A percentile compares a stretch with the other conserved stretches of the same genome.
phyloP scores from a whole-genome alignment of 2,888 invertebrate species.

The Mimumesa dahlbomi region DNA sequence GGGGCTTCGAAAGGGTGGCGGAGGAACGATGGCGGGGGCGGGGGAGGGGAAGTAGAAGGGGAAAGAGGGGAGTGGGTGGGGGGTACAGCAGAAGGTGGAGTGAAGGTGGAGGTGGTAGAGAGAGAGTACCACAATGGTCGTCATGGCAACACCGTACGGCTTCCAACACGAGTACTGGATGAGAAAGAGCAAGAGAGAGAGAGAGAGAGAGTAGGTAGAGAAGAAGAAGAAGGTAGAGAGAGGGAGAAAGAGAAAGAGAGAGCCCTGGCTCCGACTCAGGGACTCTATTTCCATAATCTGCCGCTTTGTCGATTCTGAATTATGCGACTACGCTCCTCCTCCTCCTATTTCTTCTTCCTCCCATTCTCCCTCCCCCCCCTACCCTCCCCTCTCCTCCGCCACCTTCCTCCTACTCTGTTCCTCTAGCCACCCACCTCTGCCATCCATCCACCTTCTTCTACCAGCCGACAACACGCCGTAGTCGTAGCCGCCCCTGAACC shows the following conservation, averaged over 20 bases:
- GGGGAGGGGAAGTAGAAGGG: constrained; percentile 26
- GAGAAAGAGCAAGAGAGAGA: constrained; percentile 45
- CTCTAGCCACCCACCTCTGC: constrained; percentile 41
- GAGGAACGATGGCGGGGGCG: constrained; percentile 4
- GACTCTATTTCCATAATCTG: constrained; percentile 80
- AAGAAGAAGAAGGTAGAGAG: constrained; percentile 27
- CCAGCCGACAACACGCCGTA: constrained; percentile 50
- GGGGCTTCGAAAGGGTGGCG: constrained; percentile 1
- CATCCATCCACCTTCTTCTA: constrained; percentile 41
- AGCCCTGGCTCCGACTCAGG: constrained; percentile 73
- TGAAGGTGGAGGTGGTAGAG: constrained; percentile 65
- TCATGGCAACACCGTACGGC: constrained; percentile 75
- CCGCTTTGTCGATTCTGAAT: constrained; percentile 80
- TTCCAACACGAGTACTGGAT: constrained; percentile 30
- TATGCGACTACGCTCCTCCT: constrained; percentile 76
- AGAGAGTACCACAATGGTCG: constrained; percentile 75
- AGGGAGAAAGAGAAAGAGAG: constrained; percentile 50
- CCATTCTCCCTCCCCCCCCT: background rate
- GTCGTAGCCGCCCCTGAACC: constrained; percentile 60
- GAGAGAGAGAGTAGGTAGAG: constrained; percentile 27
- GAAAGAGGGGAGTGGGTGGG: constrained; percentile 15
- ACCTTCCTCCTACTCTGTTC: constrained; percentile 36
- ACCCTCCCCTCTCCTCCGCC: constrained; percentile 31
- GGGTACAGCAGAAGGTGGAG: constrained; percentile 47
- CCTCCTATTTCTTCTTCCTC: constrained; percentile 52